phyloP scores from a whole-genome alignment of 2,888 invertebrate genomes.

The Lasioglossum villosulum region DNA sequence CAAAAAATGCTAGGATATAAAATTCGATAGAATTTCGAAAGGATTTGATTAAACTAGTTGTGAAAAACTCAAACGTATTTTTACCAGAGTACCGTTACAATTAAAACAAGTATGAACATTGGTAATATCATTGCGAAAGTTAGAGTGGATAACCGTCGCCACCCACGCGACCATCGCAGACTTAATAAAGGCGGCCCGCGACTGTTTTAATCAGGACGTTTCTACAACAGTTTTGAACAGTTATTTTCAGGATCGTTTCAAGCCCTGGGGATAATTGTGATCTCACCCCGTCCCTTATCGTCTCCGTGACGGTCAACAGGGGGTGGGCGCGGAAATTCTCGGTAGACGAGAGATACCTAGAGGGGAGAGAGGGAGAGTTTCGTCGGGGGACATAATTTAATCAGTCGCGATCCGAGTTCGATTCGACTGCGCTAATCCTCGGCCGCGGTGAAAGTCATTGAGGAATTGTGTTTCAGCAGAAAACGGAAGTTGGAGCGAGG shows the following conservation, averaged over 20 bases:
- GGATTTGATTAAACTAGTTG: no score
- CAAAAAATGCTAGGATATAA: no score
- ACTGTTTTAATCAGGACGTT: not conserved
- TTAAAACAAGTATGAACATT: not conserved
- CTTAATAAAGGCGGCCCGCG: not conserved
- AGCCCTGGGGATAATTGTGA: not conserved
- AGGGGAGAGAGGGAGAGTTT: not conserved
- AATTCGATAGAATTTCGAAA: no score
- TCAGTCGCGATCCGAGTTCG: conserved; percentile 42
- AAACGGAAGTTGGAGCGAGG: conserved; percentile 50
- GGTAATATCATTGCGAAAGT: not conserved
- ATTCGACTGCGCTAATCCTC: conserved; percentile 45
- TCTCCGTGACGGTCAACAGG: conserved; percentile 23
- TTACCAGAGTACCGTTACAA: no score
- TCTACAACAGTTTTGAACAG: not conserved
- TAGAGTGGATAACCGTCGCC: not conserved
- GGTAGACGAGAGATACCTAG: not conserved
- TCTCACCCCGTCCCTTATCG: not conserved
- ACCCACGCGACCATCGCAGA: not conserved
- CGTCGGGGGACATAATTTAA: conserved; percentile 46
- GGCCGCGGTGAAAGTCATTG: conserved; percentile 45
- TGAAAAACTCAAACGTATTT: no score
- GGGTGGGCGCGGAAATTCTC: conserved; percentile 4
- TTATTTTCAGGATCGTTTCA: not conserved
- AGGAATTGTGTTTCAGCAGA: conserved; percentile 52